These are phyloP conservation scores for Zelostemma sp. DNA, from an alignment of 1,140 invertebrate species.

Conservation along the genomic window DNA sequence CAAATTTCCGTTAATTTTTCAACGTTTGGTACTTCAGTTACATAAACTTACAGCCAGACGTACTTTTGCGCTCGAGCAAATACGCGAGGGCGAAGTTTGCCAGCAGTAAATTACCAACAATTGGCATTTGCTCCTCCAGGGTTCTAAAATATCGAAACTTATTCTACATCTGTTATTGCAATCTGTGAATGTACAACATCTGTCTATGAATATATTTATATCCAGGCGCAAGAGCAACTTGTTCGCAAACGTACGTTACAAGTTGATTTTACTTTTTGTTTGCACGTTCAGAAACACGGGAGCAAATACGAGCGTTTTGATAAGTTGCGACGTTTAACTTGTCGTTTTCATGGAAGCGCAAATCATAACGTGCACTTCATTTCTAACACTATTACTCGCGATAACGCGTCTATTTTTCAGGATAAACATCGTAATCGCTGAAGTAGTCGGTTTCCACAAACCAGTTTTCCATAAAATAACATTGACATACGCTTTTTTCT, in stretches of 20 bases:
- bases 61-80: too few relatives aligned
- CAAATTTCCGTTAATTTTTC: too few relatives aligned
- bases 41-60: too few relatives aligned
- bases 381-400: too few relatives aligned
- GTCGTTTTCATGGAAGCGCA: background rate
- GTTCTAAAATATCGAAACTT: background rate
- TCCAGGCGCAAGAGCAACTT: background rate
- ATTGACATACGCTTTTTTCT: too few relatives aligned
- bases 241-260: background rate
- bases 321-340: background rate
- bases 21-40: too few relatives aligned
- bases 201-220: slow-evolving; percentile 18
- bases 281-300: background rate
- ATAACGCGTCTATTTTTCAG: too few relatives aligned
- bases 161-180: slow-evolving; percentile 13
- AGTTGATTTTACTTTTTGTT: background rate
- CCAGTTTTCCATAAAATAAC: background rate
- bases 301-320: background rate
- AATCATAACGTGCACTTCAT: too few relatives aligned
- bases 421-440: too few relatives aligned
- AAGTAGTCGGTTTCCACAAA: too few relatives aligned
- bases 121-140: slow-evolving; percentile 6
- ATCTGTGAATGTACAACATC: slow-evolving; percentile 15
- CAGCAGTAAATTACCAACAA: slow-evolving; percentile 1
- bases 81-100: background rate